These are phyloP conservation scores for Plagiodera versicolora DNA, from an alignment of 2,888 invertebrate genomes.

Conservation along the genomic window DNA sequence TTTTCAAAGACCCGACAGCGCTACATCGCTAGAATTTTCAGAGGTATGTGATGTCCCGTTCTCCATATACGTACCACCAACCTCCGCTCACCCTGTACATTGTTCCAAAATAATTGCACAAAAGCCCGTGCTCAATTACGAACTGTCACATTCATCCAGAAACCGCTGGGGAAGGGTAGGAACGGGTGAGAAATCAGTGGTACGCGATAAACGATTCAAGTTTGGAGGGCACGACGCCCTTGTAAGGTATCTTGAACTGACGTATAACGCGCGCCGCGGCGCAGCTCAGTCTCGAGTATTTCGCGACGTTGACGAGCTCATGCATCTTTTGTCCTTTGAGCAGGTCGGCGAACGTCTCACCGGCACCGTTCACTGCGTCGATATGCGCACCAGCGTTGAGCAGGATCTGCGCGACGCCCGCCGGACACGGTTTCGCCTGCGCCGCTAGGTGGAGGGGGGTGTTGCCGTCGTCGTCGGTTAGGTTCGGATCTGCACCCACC, in stretches of 20 bases:
- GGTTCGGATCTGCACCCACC: slow-evolving; percentile 82
- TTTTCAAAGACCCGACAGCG: no score
- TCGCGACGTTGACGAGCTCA: slow-evolving; percentile 73
- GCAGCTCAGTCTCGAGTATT: slow-evolving; percentile 81
- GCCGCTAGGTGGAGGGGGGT: slow-evolving; percentile 87
- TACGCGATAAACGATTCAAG: slow-evolving; percentile 73
- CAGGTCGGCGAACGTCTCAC: slow-evolving; percentile 74
- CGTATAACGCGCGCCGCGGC: slow-evolving; percentile 82
- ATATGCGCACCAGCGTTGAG: slow-evolving; percentile 83
- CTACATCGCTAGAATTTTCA: no score
- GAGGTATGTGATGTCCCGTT: no score
- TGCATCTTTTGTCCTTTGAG: slow-evolving; percentile 65
- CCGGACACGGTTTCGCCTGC: slow-evolving; percentile 70
- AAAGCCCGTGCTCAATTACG: no score
- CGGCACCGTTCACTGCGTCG: slow-evolving; percentile 77
- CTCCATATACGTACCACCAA: no score
- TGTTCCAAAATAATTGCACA: no score
- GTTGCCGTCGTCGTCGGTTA: slow-evolving; percentile 80
- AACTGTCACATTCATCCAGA: no score
- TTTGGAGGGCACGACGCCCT: slow-evolving; percentile 70
- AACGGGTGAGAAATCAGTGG: no score
- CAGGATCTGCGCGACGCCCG: slow-evolving; percentile 71
- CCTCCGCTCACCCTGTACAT: no score
- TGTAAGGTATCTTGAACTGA: slow-evolving; percentile 68
- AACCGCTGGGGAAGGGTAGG: no score